Conservation (phyloP, 2,113 vertebrate species). For the Delphinapterus leucas region DNA sequence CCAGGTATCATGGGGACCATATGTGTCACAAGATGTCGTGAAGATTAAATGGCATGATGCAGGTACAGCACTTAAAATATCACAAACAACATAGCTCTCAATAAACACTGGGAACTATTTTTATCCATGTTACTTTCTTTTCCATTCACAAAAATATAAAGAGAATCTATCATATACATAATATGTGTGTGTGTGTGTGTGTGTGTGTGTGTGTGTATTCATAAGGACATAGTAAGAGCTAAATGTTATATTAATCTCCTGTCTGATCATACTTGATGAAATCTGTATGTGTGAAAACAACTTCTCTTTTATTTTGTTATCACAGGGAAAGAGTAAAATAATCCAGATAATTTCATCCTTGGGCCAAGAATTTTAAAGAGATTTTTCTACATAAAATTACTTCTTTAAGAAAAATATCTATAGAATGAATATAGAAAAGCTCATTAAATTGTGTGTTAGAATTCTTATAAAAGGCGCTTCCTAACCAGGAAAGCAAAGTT, state of each 20-base stretch:
- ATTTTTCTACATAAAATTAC: background rate
- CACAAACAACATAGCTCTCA: background rate
- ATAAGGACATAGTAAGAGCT: background rate
- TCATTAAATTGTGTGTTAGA: conserved; percentile 2
- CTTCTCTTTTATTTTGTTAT: background rate
- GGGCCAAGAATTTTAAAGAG: background rate
- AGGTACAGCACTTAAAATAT: background rate
- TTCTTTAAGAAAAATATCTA: background rate
- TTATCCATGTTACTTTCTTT: background rate
- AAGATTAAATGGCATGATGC: background rate
- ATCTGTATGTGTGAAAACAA: background rate
- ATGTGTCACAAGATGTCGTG: background rate
- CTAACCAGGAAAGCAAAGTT: background rate
- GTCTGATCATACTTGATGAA: background rate
- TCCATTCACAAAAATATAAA: background rate
- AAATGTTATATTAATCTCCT: background rate
- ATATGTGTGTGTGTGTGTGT: background rate
- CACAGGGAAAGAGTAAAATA: background rate
- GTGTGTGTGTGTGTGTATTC: background rate
- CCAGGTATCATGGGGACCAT: background rate
- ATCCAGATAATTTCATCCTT: background rate
- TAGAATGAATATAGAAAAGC: background rate
- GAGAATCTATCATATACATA: background rate
- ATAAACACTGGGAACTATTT: background rate
- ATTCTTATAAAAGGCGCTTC: background rate